These are phyloP conservation scores for Lymantria monacha DNA, from an alignment of 2,888 invertebrate species.

Conservation along the genomic window DNA sequence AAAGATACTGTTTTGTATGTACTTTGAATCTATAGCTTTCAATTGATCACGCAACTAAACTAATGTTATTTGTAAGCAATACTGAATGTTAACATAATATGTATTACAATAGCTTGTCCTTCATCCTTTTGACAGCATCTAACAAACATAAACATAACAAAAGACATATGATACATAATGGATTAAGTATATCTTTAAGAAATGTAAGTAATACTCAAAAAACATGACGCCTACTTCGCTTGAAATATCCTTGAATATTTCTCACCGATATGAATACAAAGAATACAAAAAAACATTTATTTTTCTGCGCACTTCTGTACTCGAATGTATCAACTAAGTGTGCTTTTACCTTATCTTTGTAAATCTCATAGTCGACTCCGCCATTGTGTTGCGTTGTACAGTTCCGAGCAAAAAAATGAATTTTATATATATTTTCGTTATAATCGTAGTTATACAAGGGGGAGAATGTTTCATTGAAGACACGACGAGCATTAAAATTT, in stretches of 20 bases:
- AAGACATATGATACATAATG: background rate
- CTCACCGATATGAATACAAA: background rate
- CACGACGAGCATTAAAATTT: slow-evolving; percentile 35
- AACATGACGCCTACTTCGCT: background rate
- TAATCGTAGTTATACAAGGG: slow-evolving; percentile 51
- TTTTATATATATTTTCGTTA: slow-evolving; percentile 46
- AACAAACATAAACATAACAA: background rate
- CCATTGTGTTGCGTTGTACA: slow-evolving; percentile 52
- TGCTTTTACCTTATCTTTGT: slow-evolving; percentile 55
- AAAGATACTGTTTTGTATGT: too few relatives aligned
- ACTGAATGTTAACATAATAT: background rate
- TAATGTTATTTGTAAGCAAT: too few relatives aligned
- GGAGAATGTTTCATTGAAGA: slow-evolving; percentile 46
- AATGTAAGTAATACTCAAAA: background rate
- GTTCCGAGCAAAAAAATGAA: slow-evolving; percentile 58
- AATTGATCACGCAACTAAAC: too few relatives aligned
- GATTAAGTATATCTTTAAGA: background rate
- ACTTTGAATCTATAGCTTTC: too few relatives aligned
- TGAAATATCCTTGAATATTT: background rate
- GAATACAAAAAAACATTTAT: background rate
- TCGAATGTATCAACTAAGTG: slow-evolving; percentile 50
- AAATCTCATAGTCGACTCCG: slow-evolving; percentile 58
- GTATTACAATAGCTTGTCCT: background rate
- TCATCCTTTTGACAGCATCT: background rate
- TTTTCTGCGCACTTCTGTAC: slow-evolving; percentile 19